Percentiles rank a stretch among this genome's conserved stretches.
These are phyloP conservation scores for Aphaenogaster rudis DNA, from an alignment of 1,140 invertebrate species.

Conservation along the genomic window DNA sequence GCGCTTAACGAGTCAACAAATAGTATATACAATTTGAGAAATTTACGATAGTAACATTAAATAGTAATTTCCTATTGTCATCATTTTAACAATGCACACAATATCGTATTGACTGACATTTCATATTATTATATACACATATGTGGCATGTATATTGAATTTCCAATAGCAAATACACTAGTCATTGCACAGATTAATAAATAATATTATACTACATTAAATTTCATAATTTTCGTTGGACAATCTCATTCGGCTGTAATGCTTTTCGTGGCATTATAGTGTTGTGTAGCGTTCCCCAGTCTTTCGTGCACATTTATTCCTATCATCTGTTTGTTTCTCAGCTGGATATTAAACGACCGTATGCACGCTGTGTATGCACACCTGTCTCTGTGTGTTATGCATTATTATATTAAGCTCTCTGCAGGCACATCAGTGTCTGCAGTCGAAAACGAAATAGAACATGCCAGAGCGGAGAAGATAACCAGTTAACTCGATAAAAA, in stretches of 20 bases:
- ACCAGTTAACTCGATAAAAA: constrained; percentile 50
- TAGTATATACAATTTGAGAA: neutral
- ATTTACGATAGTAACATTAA: neutral
- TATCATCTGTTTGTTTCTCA: constrained; percentile 54
- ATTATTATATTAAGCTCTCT: constrained; percentile 43
- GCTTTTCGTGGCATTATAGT: neutral
- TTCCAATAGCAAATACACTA: neutral
- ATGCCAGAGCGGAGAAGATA: constrained; percentile 15
- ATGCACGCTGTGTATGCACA: neutral
- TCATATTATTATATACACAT: neutral
- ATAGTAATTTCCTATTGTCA: constrained; percentile 16
- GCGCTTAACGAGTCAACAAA: neutral
- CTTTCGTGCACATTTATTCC: constrained; percentile 39
- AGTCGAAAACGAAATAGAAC: constrained; percentile 36
- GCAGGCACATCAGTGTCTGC: constrained; percentile 25
- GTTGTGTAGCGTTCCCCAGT: neutral
- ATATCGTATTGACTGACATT: neutral
- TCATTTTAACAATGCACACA: neutral
- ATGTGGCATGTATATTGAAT: neutral
- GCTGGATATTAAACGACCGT: constrained; percentile 10
- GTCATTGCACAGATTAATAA: constrained; percentile 33
- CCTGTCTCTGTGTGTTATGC: constrained; percentile 33
- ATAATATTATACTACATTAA: constrained; percentile 13
- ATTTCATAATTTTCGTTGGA: constrained; percentile 33
- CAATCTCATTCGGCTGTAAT: constrained; percentile 29